Conservation (phyloP, 2,888 invertebrate genomes). For the Seira musarum region DNA sequence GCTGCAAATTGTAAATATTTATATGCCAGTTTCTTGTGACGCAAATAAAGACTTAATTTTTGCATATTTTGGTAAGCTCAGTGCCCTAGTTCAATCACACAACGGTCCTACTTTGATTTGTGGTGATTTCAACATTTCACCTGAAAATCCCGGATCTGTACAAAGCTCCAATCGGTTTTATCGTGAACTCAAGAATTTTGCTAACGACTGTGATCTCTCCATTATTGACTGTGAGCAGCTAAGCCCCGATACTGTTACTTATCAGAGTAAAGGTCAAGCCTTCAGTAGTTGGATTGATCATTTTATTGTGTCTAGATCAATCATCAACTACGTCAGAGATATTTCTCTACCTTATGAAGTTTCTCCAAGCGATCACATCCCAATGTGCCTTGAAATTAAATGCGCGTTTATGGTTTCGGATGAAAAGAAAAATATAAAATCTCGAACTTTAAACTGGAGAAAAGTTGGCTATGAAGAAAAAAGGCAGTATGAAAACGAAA, state of each 20-base stretch:
- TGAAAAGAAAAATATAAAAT: too few species aligned
- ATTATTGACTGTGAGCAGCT: neutral
- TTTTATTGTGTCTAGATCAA: neutral
- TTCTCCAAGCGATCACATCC: too few species aligned
- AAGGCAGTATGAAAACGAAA: too few species aligned
- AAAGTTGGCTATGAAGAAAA: too few species aligned
- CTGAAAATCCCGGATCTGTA: too few species aligned
- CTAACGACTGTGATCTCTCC: neutral
- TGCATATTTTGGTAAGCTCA: constrained; percentile 1
- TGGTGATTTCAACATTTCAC: constrained; percentile 20
- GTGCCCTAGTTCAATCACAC: neutral
- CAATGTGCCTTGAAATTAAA: too few species aligned
- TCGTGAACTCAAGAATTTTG: neutral
- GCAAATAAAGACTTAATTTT: neutral
- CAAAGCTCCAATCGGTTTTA: neutral
- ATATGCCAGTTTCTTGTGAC: neutral
- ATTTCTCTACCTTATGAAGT: too few species aligned
- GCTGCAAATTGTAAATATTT: neutral
- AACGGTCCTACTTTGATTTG: neutral
- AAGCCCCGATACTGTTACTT: neutral
- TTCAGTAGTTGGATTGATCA: constrained; percentile 21
- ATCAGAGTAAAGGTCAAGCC: neutral
- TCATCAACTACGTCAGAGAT: too few species aligned
- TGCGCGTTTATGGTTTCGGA: too few species aligned
- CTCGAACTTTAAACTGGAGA: too few species aligned